Base-by-base conservation (phyloP, 2,797 vertebrate genomes). In the Cyclura pinguis region DNA sequence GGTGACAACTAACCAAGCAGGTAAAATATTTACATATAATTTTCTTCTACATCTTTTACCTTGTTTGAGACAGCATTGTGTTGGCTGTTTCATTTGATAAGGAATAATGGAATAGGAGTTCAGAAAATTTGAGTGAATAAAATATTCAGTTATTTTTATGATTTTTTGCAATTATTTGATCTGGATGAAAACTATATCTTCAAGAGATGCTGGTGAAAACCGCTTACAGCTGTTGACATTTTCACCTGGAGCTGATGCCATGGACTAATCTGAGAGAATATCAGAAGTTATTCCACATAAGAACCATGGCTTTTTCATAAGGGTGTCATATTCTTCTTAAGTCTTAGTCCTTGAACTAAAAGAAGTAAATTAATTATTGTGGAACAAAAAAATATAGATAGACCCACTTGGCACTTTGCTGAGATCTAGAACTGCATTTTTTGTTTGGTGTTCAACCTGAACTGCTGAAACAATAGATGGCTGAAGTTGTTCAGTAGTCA, bases 1-100 rank as follows among this genome's bases (percentile, higher is more conserved):
- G 0, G 98, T 99, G 94, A 99, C 99, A 78, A 99, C 99, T 91
- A 99, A 99, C 97, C 99, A 99, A 97, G 99, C 99, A 29, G 99
- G 99, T 99, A 97, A 94, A 97, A 94, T 47, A 7, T n/a, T 0
- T 0, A 1, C 8, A 13, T 64, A 6, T 12, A 13, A 12, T 18
- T 81, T 86, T 47, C 13, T 10, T 88, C 8, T 20, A 64, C 67
- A 62, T 20, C 42, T 72, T 87, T 29, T 35, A 84, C 62, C 83
- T 55, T 1, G n/a, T 38, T 24, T 35, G 80, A 74, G 87, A 74
- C 76, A 64, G 13, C 80, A 62, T 80, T 74, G 85, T 93, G 94
- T 90, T 47, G 7, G 0, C 88, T 93, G 12, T 64, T 91, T 47
- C n/a, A 32, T 55, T 55, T 74, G 32, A 35, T 74, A 50, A 32